A percentile compares a stretch with the other conserved stretches of the same genome.
These are phyloP conservation scores for Magallana ariakensis DNA, from an alignment of 1,140 invertebrate genomes.

Conservation along the genomic window DNA sequence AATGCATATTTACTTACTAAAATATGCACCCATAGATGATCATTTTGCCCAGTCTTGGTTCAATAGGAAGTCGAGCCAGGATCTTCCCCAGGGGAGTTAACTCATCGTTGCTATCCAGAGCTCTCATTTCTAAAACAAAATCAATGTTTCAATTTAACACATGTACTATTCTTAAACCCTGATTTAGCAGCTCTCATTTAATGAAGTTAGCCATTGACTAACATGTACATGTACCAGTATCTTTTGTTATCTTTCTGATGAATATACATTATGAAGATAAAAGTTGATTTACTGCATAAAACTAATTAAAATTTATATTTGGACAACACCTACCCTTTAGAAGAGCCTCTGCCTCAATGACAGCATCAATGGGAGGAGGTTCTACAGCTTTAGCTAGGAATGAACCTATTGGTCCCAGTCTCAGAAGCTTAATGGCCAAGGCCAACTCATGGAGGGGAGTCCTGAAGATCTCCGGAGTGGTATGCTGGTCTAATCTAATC, in stretches of 20 bases:
- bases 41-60: slow-evolving; percentile 81
- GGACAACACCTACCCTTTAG: slow-evolving; percentile 73
- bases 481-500: slow-evolving; percentile 89
- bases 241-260: neutral
- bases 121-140: slow-evolving; percentile 79
- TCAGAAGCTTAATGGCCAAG: slow-evolving; percentile 81
- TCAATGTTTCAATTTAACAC: neutral
- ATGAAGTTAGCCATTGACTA: neutral
- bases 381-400: slow-evolving; percentile 82
- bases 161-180: too few species aligned
- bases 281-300: neutral
- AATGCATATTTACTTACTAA: slow-evolving; percentile 71
- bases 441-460: slow-evolving; percentile 93
- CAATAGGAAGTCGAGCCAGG: slow-evolving; percentile 81
- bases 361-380: slow-evolving; percentile 81
- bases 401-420: slow-evolving; percentile 78
- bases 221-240: slow-evolving; percentile 7
- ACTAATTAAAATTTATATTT: neutral
- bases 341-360: slow-evolving; percentile 81
- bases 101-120: slow-evolving; percentile 80
- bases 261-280: neutral
- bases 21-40: slow-evolving; percentile 80
- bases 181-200: too few species aligned
- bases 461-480: slow-evolving; percentile 97
- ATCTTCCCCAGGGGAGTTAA: slow-evolving; percentile 81